Evolutionary conservation across 1,140 invertebrate species (phyloP).

Genomic region (Vollenhovia emeryi): DNA sequence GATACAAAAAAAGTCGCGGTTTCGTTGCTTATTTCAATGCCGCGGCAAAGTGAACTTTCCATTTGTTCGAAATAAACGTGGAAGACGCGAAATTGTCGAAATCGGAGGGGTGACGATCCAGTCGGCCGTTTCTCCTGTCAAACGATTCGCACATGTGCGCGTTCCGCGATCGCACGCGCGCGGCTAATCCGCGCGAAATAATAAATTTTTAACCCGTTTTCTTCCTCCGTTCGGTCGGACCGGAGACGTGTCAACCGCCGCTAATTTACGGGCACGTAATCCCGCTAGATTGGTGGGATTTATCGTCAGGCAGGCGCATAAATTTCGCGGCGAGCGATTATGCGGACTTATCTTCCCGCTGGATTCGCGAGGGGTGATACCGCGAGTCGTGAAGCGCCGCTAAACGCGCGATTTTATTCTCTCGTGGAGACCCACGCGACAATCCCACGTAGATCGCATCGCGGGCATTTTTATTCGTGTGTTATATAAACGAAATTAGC

Average conservation of each 20-base stretch:
- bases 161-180: neutral
- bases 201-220: conserved; percentile 72
- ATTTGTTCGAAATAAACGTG: neutral
- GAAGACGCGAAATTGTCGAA: neutral
- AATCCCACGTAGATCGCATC: conserved; percentile 9
- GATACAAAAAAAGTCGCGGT: neutral
- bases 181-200: conserved; percentile 51
- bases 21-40: neutral
- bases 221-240: conserved; percentile 65
- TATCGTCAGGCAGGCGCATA: conserved; percentile 73
- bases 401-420: conserved; percentile 53
- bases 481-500: neutral
- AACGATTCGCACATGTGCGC: neutral
- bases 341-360: conserved; percentile 67
- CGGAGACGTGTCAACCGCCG: conserved; percentile 62
- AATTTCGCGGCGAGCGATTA: conserved; percentile 74
- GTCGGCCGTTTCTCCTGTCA: neutral
- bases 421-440: neutral
- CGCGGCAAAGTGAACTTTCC: neutral
- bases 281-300: conserved; percentile 75
- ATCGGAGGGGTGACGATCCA: neutral
- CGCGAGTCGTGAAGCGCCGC: conserved; percentile 51
- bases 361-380: conserved; percentile 64
- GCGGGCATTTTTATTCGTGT: neutral
- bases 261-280: conserved; percentile 76